phyloP scores from a whole-genome alignment of 64 coral and sea anemone genomes.

The Anthopleura sola region DNA sequence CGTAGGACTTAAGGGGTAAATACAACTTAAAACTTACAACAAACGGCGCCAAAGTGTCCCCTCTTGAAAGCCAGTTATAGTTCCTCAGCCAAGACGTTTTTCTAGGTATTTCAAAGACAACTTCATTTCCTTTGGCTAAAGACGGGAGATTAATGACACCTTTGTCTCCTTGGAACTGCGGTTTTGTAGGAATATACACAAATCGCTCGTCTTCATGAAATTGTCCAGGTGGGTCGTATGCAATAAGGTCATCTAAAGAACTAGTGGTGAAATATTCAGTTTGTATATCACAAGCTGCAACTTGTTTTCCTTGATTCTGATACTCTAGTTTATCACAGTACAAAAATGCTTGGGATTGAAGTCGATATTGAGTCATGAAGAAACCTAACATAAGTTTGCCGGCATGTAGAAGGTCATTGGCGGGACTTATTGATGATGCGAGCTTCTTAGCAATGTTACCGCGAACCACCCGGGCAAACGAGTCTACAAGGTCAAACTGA shows the following conservation, averaged over 20 bases:
- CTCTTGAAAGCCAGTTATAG: slow-evolving; percentile 39
- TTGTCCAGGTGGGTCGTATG: not conserved
- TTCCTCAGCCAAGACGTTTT: slow-evolving; percentile 30
- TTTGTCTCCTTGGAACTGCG: slow-evolving; percentile 20
- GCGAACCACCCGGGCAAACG: slow-evolving; percentile 23
- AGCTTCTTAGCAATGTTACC: slow-evolving; percentile 45
- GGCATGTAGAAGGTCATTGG: slow-evolving; percentile 28
- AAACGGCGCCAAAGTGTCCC: slow-evolving; percentile 35
- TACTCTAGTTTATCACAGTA: slow-evolving; percentile 57
- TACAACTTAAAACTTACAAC: slow-evolving; percentile 49
- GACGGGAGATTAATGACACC: slow-evolving; percentile 51
- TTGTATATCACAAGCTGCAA: not conserved
- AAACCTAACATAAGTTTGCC: slow-evolving; percentile 30
- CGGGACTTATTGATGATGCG: not conserved
- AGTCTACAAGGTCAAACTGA: slow-evolving; percentile 62
- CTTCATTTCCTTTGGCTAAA: slow-evolving; percentile 22
- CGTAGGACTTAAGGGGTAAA: slow-evolving; percentile 39
- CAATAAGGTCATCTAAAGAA: not conserved
- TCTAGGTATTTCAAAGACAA: slow-evolving; percentile 32
- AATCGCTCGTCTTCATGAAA: slow-evolving; percentile 29
- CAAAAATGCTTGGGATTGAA: slow-evolving; percentile 27
- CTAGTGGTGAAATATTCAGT: slow-evolving; percentile 3
- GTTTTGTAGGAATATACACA: slow-evolving; percentile 37
- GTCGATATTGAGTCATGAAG: slow-evolving; percentile 35
- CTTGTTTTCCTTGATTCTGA: slow-evolving; percentile 18